phyloP scores from a whole-genome alignment of 2,113 vertebrate genomes.

The Ceyx cyanopectus region DNA sequence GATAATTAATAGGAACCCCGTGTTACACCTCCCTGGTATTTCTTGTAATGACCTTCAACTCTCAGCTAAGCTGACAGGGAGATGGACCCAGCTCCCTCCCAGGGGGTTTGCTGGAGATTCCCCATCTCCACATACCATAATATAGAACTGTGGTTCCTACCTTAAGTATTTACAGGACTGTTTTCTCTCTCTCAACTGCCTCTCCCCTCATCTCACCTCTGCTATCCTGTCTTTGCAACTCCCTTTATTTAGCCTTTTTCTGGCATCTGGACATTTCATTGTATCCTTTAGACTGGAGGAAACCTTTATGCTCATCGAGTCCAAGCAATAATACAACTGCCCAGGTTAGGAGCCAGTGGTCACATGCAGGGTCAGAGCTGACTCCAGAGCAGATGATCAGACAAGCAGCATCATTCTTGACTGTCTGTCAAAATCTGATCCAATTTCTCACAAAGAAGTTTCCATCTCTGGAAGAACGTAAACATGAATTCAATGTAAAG shows the following conservation, averaged over 20 bases:
- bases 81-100: neutral
- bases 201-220: neutral
- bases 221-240: neutral
- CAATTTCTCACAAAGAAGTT: neutral
- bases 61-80: neutral
- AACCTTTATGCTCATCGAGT: neutral
- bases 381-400: neutral
- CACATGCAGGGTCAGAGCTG: neutral
- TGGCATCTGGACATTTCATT: neutral
- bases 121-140: neutral
- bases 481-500: neutral
- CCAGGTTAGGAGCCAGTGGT: neutral
- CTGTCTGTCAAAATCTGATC: neutral
- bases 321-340: neutral
- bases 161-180: neutral
- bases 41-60: slow-evolving; percentile 49
- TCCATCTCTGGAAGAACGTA: neutral
- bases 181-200: slow-evolving; percentile 10
- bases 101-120: neutral
- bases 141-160: neutral
- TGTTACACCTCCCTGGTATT: slow-evolving; percentile 1
- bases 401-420: neutral
- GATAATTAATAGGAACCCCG: slow-evolving; percentile 43
- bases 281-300: neutral
- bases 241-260: neutral